Conservation (phyloP, 2,797 vertebrate species). For the Sebastes reedi region DNA sequence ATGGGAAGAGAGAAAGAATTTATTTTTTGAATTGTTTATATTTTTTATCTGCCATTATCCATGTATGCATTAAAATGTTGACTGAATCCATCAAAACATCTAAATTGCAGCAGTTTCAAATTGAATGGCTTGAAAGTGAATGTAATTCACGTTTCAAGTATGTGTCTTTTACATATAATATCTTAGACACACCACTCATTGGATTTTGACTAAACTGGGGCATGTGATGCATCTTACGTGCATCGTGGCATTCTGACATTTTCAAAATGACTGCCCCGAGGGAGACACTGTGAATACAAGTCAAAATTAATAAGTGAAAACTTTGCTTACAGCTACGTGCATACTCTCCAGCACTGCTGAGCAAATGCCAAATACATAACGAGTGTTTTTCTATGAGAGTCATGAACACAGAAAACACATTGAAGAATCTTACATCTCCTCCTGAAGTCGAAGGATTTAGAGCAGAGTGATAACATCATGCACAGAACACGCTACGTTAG, state of each 20-base stretch:
- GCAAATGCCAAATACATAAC: slow-evolving; percentile 36
- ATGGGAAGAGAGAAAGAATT: neutral
- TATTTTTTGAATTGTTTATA: neutral
- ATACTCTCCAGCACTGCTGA: slow-evolving; percentile 17
- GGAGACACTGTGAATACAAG: slow-evolving; percentile 32
- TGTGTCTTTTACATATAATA: neutral
- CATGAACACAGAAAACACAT: neutral
- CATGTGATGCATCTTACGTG: slow-evolving; percentile 38
- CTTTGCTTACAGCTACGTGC: slow-evolving; percentile 31
- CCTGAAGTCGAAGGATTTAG: neutral
- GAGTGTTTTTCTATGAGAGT: neutral
- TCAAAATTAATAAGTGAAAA: slow-evolving; percentile 46
- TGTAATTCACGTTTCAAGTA: neutral
- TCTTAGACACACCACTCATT: neutral
- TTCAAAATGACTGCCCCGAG: slow-evolving; percentile 40
- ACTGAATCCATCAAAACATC: neutral
- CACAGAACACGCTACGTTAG: neutral
- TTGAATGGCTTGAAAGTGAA: neutral
- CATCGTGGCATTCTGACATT: slow-evolving; percentile 53
- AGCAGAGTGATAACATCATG: neutral
- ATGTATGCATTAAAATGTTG: neutral
- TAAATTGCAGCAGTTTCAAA: neutral
- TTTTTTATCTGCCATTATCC: neutral
- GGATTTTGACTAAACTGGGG: slow-evolving; percentile 42
- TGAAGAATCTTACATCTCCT: neutral